A percentile compares a stretch with the other conserved stretches of the same genome.
Conservation (phyloP, 2,113 vertebrate species). For the Corydoras sp. region DNA sequence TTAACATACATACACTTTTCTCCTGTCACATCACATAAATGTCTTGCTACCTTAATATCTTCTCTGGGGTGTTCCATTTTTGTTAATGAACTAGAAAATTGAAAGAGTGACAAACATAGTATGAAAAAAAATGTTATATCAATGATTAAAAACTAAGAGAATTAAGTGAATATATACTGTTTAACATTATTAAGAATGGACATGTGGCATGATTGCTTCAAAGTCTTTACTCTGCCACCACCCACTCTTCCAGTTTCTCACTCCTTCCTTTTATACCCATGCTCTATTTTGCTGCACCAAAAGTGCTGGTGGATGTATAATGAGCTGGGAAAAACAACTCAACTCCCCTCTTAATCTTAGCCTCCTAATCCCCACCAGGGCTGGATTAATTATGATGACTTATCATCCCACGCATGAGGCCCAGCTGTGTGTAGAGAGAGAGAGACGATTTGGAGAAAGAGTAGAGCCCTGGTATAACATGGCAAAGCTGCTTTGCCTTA, state of each 20-base stretch:
- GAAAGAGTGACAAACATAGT: no score
- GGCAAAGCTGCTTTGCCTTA: neutral
- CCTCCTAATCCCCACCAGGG: slow-evolving; percentile 27
- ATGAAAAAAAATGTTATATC: no score
- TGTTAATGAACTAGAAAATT: no score
- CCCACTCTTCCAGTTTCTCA: slow-evolving; percentile 12
- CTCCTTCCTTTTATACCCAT: slow-evolving; percentile 24
- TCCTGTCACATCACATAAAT: no score
- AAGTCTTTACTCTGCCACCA: neutral
- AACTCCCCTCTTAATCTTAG: neutral
- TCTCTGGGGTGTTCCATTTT: no score
- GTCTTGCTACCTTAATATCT: no score
- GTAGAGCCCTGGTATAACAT: neutral
- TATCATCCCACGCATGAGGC: slow-evolving; percentile 57
- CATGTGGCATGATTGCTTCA: neutral
- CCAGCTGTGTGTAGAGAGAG: slow-evolving; percentile 55
- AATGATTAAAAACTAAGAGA: no score
- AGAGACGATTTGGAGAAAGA: slow-evolving; percentile 1
- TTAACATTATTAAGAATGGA: slow-evolving; percentile 7
- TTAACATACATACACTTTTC: no score
- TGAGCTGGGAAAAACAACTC: slow-evolving; percentile 23
- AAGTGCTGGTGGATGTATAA: slow-evolving; percentile 28
- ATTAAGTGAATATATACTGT: neutral
- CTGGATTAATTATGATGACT: slow-evolving; percentile 64
- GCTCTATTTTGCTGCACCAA: slow-evolving; percentile 29